A percentile compares a stretch with the other conserved stretches of the same genome.
These are phyloP conservation scores for Caenorhabditis zanzibari DNA, from an alignment of 2,888 invertebrate species.

Conservation along the genomic window DNA sequence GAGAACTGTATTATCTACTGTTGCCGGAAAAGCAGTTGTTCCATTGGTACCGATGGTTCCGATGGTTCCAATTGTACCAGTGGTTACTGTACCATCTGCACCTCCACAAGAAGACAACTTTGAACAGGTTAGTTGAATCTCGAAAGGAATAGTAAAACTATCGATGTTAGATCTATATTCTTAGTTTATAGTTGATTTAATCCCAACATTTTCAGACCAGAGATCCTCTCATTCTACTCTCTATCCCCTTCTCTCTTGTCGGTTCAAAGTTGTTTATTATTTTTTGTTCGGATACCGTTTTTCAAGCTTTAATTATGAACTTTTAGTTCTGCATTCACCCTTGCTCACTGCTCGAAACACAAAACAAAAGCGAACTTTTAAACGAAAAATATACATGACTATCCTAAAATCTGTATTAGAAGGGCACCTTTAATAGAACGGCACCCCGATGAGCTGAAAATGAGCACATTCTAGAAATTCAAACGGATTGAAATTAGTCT, in stretches of 20 bases:
- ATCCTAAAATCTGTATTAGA: too few relatives aligned
- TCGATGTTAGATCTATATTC: not conserved
- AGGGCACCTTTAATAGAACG: too few relatives aligned
- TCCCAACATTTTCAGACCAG: constrained; percentile 44
- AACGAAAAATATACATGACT: too few relatives aligned
- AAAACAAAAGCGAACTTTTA: not conserved
- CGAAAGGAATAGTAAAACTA: not conserved
- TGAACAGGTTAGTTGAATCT: constrained; percentile 77
- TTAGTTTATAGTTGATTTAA: constrained; percentile 9
- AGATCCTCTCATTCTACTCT: constrained; percentile 41
- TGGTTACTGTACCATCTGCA: constrained; percentile 31
- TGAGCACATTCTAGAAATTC: too few relatives aligned
- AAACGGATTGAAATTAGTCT: too few relatives aligned
- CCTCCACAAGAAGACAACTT: constrained; percentile 73
- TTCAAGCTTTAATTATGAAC: not conserved
- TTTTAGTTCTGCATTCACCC: constrained; percentile 22
- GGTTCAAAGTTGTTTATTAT: constrained; percentile 58
- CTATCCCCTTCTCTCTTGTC: constrained; percentile 54
- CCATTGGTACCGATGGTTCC: constrained; percentile 48
- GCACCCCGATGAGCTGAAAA: too few relatives aligned
- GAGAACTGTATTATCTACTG: constrained; percentile 80
- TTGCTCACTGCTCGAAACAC: constrained; percentile 2
- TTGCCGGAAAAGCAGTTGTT: constrained; percentile 72
- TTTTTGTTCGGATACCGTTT: not conserved
- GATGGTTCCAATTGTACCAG: constrained; percentile 22